Evolutionary conservation across 2,888 invertebrate genomes (phyloP), one percentile per base, ranked within the genome.

Genomic region (Agapostemon virescens): DNA sequence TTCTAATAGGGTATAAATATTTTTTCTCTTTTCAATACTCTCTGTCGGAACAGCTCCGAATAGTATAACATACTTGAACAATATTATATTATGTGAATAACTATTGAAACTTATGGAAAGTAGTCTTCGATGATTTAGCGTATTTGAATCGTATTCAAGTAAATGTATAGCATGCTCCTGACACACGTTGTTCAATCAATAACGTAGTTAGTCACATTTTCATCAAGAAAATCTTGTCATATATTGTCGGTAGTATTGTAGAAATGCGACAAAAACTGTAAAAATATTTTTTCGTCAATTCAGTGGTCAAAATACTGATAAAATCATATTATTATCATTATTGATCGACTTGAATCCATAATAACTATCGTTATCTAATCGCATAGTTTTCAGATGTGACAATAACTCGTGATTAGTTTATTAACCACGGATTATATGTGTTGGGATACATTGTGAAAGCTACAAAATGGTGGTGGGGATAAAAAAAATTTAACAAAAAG

Each of bases 101-200:
- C 6, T 15, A 26, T 6, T 55, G 15, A 55, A 23, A 23, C 52
- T n/a, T 52, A n/a, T 20, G 42, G 20, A 52, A 52, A 23, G n/a
- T 4, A 45, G 23, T 52, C 23, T 52, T 4, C 23, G 13, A 52
- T 26, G 26, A 15, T 55, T 55, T 26, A 1, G 5, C 0, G 23
- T 55, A 55, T 26, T 55, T 3, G 23, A 26, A 15, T 26, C 13
- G 26, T 6, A 15, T 23, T 26, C 15, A 26, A 26, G 23, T 52
- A 26, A 15, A 6, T 55, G 15, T 15, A 26, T 26, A 26, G 15
- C 55, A 55, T 26, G 11, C 6, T 26, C 15, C 55, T 26, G 55
- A 55, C 26, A 55, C 55, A 55, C 55, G 55, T 26, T 55, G 52
- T 55, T 55, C 55, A 55, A 55, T 55, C 55, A 55, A 55, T 55